A percentile compares a stretch with the other conserved stretches of the same genome.
Evolutionary conservation across 1,140 invertebrate genomes (phyloP).

Genomic region (Leptopilina boulardi): DNA sequence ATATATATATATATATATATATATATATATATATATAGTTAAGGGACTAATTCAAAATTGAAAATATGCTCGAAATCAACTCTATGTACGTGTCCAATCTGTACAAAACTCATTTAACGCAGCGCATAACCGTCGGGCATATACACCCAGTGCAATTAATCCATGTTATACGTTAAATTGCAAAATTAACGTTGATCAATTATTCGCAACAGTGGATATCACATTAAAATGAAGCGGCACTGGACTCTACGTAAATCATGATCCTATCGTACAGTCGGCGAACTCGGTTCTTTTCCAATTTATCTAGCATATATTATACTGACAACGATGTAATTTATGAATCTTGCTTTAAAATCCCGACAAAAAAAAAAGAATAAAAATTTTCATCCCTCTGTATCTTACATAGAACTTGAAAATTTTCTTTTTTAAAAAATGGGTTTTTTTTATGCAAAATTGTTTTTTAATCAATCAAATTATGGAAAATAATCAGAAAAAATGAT

Average conservation of each 20-base stretch:
- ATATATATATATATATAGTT: neutral
- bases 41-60: constrained; percentile 1
- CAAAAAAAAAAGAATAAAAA: constrained; percentile 31
- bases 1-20: no score
- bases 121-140: constrained; percentile 27
- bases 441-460: no score
- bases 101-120: constrained; percentile 30
- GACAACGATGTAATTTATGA: constrained; percentile 6
- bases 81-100: constrained; percentile 18
- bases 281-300: constrained; percentile 46
- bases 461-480: no score
- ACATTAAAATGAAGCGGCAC: constrained; percentile 48
- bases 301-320: constrained; percentile 37
- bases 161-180: constrained; percentile 60
- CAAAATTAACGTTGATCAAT: constrained; percentile 65
- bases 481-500: no score
- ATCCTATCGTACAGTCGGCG: constrained; percentile 37
- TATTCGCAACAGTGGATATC: constrained; percentile 54
- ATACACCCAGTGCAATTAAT: constrained; percentile 58
- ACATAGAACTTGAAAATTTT: no score
- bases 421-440: no score
- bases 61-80: constrained; percentile 15
- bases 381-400: neutral
- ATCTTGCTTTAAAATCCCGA: neutral
- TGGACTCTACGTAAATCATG: constrained; percentile 50